A percentile compares a stretch with the other conserved stretches of the same genome.
These are phyloP conservation scores for Agriopis leucophaearia DNA, from an alignment of 2,888 invertebrate species.

Conservation along the genomic window DNA sequence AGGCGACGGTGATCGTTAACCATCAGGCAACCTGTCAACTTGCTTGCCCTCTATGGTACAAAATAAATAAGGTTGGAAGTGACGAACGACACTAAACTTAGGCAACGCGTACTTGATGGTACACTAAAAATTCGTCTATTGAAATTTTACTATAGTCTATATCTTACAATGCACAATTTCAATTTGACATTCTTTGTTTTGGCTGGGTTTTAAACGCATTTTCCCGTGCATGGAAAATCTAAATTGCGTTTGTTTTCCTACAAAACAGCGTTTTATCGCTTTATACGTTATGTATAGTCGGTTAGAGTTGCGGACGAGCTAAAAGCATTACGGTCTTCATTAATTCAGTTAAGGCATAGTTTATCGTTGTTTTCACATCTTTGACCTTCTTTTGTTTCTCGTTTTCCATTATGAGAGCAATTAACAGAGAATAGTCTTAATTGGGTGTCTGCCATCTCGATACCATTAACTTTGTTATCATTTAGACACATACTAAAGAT, in stretches of 20 bases:
- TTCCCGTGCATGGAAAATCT: background rate
- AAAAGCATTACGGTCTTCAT: slow-evolving; percentile 31
- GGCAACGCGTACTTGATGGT: background rate
- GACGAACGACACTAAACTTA: background rate
- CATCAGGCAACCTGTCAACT: too few species aligned
- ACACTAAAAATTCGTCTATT: background rate
- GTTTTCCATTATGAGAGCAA: slow-evolving; percentile 27
- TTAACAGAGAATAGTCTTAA: slow-evolving; percentile 29
- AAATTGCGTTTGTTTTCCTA: slow-evolving; percentile 6
- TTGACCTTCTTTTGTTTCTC: slow-evolving; percentile 30
- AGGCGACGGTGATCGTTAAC: too few species aligned
- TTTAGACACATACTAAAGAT: slow-evolving; percentile 16
- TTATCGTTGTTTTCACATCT: slow-evolving; percentile 33
- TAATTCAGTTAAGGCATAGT: slow-evolving; percentile 32
- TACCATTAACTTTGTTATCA: slow-evolving; percentile 17
- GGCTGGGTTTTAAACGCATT: background rate
- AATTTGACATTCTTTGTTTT: background rate
- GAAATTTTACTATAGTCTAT: background rate
- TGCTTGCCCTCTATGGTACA: too few species aligned
- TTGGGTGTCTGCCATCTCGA: slow-evolving; percentile 18
- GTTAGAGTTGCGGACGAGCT: slow-evolving; percentile 24
- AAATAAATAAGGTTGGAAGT: too few species aligned
- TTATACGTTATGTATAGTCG: slow-evolving; percentile 7
- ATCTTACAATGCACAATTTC: background rate
- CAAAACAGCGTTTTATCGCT: background rate